Conservation (phyloP, 1,140 invertebrate genomes). For the Drosophila ficusphila region DNA sequence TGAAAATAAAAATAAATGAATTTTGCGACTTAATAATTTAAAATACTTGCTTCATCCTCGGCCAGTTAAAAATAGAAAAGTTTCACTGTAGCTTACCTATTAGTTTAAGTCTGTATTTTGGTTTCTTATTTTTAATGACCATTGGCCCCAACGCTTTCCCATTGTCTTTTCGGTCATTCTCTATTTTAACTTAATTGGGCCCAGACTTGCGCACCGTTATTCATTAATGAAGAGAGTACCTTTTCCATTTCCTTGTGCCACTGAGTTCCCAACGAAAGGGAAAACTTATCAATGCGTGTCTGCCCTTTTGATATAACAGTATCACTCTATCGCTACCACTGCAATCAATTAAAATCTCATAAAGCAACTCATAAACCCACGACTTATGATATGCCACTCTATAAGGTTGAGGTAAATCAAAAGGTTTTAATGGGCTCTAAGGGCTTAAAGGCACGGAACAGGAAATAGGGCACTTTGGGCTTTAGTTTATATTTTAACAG, state of each 20-base stretch:
- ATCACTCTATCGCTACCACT: constrained; percentile 14
- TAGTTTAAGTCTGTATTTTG: constrained; percentile 18
- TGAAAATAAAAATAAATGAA: no score
- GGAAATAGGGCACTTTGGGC: constrained; percentile 44
- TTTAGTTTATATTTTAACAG: constrained; percentile 13
- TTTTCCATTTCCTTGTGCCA: constrained; percentile 20
- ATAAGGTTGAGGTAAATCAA: constrained; percentile 8
- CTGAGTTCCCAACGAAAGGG: constrained; percentile 37
- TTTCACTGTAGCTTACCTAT: constrained; percentile 7
- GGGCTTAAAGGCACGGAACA: constrained; percentile 42
- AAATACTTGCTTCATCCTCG: background rate
- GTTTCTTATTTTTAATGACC: constrained; percentile 64
- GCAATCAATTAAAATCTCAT: constrained; percentile 29
- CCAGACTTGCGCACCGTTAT: constrained; percentile 54
- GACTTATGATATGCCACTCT: constrained; percentile 8
- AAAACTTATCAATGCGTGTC: constrained; percentile 41
- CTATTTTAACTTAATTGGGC: constrained; percentile 67
- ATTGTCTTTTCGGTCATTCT: constrained; percentile 41
- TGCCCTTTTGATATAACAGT: constrained; percentile 16
- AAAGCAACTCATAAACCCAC: constrained; percentile 2
- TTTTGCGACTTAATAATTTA: no score
- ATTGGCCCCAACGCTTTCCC: constrained; percentile 35
- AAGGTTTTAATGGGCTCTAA: constrained; percentile 21
- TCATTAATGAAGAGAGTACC: constrained; percentile 61
- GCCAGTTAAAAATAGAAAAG: background rate